A percentile compares a stretch with the other conserved stretches of the same genome.
phyloP scores from a whole-genome alignment of 1,140 invertebrate species.

The Goniozus legneri region DNA sequence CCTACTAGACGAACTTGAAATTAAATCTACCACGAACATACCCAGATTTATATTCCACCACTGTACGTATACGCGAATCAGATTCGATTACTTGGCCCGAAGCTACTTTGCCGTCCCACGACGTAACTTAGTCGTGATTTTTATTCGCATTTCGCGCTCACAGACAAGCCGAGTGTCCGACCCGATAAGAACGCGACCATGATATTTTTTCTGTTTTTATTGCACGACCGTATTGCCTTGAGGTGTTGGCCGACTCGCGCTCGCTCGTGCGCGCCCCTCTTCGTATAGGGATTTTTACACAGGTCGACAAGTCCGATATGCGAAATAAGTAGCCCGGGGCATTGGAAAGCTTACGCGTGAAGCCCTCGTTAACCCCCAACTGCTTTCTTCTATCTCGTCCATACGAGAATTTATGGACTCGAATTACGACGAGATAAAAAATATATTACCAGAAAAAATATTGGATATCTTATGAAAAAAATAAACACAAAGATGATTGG shows the following conservation, averaged over 20 bases:
- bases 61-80: conserved; percentile 18
- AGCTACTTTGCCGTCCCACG: conserved; percentile 36
- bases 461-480: too few species aligned
- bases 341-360: conserved; percentile 8
- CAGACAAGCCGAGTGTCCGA: conserved; percentile 15
- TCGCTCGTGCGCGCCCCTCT: conserved; percentile 15
- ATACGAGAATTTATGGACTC: too few species aligned
- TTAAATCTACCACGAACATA: too few species aligned
- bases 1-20: too few species aligned
- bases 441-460: too few species aligned
- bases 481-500: too few species aligned
- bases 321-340: conserved; percentile 40
- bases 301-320: conserved; percentile 30
- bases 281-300: conserved; percentile 25
- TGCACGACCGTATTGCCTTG: conserved; percentile 35
- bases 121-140: conserved; percentile 43
- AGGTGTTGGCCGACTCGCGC: conserved; percentile 39
- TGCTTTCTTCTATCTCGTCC: too few species aligned
- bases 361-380: conserved; percentile 27
- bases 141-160: conserved; percentile 48
- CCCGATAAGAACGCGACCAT: conserved; percentile 40
- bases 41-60: conserved; percentile 19
- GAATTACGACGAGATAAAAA: too few species aligned
- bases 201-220: conserved; percentile 50
- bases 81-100: conserved; percentile 26